Evolutionary conservation across 1,140 invertebrate genomes (phyloP), one percentile per base, ranked within the genome.

Genomic region (Drosophila novamexicana): DNA sequence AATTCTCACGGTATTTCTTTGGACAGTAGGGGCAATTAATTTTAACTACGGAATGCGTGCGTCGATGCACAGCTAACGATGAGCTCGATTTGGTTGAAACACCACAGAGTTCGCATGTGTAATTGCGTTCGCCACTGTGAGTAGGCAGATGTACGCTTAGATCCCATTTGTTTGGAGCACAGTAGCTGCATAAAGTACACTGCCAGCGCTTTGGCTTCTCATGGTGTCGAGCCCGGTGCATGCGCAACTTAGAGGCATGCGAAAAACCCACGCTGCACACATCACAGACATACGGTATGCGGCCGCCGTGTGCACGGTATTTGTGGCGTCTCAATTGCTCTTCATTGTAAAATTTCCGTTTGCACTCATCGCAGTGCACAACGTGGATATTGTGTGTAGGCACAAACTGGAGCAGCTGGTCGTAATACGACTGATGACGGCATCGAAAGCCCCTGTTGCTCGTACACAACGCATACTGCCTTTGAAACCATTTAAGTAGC

Each of bases 121-220:
- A 81, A 16, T 79, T 78, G 0, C 78, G 45, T 29, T 53, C 50
- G 1, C 66, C 72, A 10, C 42, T 58, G 16, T 81, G 78, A 9
- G 53, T 58, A 7, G 22, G n/a, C 29, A 75, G 29, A 32, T 81
- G 78, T 3, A 37, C 34, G 0, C 63, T 50, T 5, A 63, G 65
- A 6, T 81, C 78, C 76, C 76, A 79, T 16, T 79, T 81, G 8
- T 34, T 71, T 3, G 72, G 45, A 1, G 78, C 57, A 29, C 64
- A 59, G 37, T 81, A 81, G 8, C 42, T 68, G 49, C 78, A 81
- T 7, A 16, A 8, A 3, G 12, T 18, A 22, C 78, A 81, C 32
- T 67, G 62, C 66, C 66, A 81, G 1, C 64, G 52, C 6, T n/a
- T 37, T 1, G 49, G n/a, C 49, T 71, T 67, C 0, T 57, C 50